phyloP scores from a whole-genome alignment of 1,140 invertebrate species.

The Lethrus apterus region DNA sequence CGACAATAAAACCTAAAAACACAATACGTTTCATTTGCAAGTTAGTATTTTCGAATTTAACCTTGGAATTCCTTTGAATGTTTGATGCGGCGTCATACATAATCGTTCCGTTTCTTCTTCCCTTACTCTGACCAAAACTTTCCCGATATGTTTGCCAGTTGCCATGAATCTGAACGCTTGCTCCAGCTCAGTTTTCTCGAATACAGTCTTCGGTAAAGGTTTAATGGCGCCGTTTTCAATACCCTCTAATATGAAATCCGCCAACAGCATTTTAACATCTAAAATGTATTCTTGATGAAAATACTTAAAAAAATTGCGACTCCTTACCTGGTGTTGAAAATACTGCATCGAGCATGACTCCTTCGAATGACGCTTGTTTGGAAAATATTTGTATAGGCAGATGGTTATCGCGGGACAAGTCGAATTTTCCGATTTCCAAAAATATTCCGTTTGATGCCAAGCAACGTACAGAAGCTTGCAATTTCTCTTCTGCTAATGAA shows the following conservation, averaged over 20 bases:
- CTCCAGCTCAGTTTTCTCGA: constrained; percentile 53
- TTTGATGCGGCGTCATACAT: constrained; percentile 41
- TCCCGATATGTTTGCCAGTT: constrained; percentile 82
- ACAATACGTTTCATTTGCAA: no score
- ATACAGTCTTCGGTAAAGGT: constrained; percentile 53
- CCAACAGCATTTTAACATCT: no score
- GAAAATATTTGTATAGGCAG: constrained; percentile 69
- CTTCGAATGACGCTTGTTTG: no score
- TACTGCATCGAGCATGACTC: no score
- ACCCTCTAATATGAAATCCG: no score
- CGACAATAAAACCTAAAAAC: constrained; percentile 27
- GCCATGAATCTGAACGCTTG: constrained; percentile 67
- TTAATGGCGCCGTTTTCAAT: constrained; percentile 59
- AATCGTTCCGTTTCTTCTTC: constrained; percentile 50
- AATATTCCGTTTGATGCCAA: constrained; percentile 61
- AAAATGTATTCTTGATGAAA: no score
- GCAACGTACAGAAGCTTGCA: constrained; percentile 69
- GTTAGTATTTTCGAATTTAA: no score
- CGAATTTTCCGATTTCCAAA: constrained; percentile 73
- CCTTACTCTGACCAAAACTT: constrained; percentile 65
- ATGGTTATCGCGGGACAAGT: constrained; percentile 55
- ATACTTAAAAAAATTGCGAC: no score
- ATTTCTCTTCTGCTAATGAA: constrained; percentile 59
- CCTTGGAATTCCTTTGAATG: not conserved
- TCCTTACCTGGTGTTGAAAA: no score